Evolutionary conservation across 2,888 invertebrate genomes (phyloP).

Genomic region (Dromius quadrimaculatus): DNA sequence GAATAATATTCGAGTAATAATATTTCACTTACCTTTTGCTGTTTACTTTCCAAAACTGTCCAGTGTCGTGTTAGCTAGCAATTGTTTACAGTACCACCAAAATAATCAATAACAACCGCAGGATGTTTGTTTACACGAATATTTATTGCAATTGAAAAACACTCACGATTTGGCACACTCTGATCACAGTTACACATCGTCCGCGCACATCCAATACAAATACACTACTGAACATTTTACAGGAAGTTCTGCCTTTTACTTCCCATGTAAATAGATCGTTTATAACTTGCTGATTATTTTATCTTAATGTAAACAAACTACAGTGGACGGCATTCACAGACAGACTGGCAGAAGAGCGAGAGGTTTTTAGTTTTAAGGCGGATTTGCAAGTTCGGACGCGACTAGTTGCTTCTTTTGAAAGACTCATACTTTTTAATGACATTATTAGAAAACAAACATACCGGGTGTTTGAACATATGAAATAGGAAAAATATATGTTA

Average conservation of each 20-base stretch:
- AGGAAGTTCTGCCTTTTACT: slow-evolving; percentile 46
- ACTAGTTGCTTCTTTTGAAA: too few species aligned
- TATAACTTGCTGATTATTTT: slow-evolving; percentile 36
- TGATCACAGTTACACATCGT: slow-evolving; percentile 33
- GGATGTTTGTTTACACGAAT: slow-evolving; percentile 14
- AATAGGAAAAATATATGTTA: too few species aligned
- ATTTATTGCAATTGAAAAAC: slow-evolving; percentile 18
- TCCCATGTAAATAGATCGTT: slow-evolving; percentile 44
- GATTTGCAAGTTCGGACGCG: too few species aligned
- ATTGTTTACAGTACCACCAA: slow-evolving; percentile 22
- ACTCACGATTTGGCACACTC: slow-evolving; percentile 24
- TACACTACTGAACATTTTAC: slow-evolving; percentile 28
- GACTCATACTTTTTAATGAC: too few species aligned
- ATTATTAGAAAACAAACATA: too few species aligned
- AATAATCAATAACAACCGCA: slow-evolving; percentile 24
- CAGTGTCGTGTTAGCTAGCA: too few species aligned
- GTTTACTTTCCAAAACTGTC: too few species aligned
- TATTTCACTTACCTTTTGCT: too few species aligned
- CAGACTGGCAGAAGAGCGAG: background rate
- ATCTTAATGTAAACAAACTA: slow-evolving; percentile 45
- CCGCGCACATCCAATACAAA: slow-evolving; percentile 24
- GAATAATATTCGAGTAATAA: too few species aligned
- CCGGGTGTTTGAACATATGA: too few species aligned
- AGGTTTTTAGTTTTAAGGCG: too few species aligned
- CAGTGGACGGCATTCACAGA: slow-evolving; percentile 33